Evolutionary conservation across 2,888 invertebrate genomes (phyloP), one percentile per base, ranked within the genome.

Genomic region (Pristionchus mayeri): DNA sequence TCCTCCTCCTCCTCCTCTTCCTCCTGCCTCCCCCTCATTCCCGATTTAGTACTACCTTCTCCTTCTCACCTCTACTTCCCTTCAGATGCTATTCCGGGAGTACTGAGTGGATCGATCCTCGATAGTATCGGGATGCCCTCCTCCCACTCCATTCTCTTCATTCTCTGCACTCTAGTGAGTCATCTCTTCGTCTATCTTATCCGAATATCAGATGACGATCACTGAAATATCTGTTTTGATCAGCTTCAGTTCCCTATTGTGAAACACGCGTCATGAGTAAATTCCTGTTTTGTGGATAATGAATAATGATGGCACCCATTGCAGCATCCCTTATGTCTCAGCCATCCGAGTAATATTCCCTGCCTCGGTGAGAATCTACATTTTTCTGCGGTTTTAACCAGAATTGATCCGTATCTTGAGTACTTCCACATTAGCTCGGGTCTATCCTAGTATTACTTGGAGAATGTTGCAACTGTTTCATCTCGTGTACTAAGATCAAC

Each of bases 41-140:
- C 57, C 80, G 37, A 80, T 57, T 80, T 57, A 80, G 80, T 80
- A 21, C 76, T 80, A n/a, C 80, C 52, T 40, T 40, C 48, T 27
- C 37, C 52, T 79, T 44, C 52, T 34, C 24, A 21, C n/a, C 13
- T 34, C n/a, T 34, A 3, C 71, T n/a, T 27, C 27, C 21, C 76
- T 76, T 76, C 76, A 50, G 48, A 50, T 76, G 50, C 48, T 30
- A 24, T 71, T 37, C 40, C 71, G 71, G 21, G 34, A 34, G 27
- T 11, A 71, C 40, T 71, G 24, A 44, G n/a, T 40, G 40, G 24
- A 71, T 71, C n/a, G 71, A 40, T 71, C 40, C n/a, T 44, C 40
- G 37, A 44, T 6, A 6, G 7, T 44, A 6, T 67, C 37, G 37
- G 13, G 18, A 71, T 71, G 71, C 6, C 44, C 44, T 9, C 40